These are phyloP conservation scores for Chaenogobius annularis DNA, from an alignment of 2,113 vertebrate genomes.

Conservation along the genomic window DNA sequence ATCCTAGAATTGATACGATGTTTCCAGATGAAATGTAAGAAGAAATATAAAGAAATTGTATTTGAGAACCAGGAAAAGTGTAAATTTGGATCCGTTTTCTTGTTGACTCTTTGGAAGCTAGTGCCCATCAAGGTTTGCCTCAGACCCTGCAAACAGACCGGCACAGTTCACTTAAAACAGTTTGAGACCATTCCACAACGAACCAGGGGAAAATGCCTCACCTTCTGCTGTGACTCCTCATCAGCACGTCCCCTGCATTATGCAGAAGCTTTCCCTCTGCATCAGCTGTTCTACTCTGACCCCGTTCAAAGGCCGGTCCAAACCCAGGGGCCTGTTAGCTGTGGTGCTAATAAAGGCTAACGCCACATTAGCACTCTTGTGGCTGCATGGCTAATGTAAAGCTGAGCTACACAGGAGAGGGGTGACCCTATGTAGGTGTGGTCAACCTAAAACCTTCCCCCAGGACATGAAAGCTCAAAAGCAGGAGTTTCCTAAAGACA, in stretches of 20 bases:
- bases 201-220: no score
- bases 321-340: slow-evolving; percentile 61
- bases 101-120: no score
- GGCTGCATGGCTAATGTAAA: slow-evolving; percentile 66
- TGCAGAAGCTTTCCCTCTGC: background rate
- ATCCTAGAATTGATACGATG: no score
- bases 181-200: no score
- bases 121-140: no score
- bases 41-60: no score
- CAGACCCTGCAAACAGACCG: no score
- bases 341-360: slow-evolving; percentile 63
- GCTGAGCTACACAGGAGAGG: slow-evolving; percentile 56
- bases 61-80: no score
- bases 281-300: slow-evolving; percentile 26
- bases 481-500: slow-evolving; percentile 27
- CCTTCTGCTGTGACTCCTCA: no score
- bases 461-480: slow-evolving; percentile 35
- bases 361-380: slow-evolving; percentile 64
- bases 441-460: slow-evolving; percentile 34
- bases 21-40: no score
- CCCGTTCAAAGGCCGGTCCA: slow-evolving; percentile 32
- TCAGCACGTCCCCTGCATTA: background rate
- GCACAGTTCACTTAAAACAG: no score
- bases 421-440: slow-evolving; percentile 46
- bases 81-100: no score